phyloP scores from a whole-genome alignment of 2,113 vertebrate species.

The Mormyrus iriodes region DNA sequence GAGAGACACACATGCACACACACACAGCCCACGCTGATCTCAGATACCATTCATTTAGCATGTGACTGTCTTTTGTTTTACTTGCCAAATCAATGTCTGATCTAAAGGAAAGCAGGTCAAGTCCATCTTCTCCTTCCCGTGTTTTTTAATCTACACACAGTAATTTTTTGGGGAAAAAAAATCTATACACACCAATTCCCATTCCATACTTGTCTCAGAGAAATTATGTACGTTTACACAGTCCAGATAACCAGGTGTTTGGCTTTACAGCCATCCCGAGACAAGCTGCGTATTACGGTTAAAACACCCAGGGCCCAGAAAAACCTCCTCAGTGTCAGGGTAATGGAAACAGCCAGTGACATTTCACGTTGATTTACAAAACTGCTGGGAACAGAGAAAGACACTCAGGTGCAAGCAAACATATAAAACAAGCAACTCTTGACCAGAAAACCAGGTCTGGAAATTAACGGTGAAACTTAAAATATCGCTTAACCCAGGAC shows the following conservation, averaged over 20 bases:
- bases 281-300: not conserved
- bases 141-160: not conserved
- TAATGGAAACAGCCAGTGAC: not conserved
- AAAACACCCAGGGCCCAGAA: not conserved
- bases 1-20: too few relatives aligned
- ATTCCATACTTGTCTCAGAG: not conserved
- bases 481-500: not conserved
- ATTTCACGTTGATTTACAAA: not conserved
- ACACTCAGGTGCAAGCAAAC: not conserved
- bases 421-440: not conserved
- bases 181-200: not conserved
- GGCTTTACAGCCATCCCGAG: not conserved
- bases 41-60: not conserved
- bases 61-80: not conserved
- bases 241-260: not conserved
- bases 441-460: not conserved
- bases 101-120: not conserved
- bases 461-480: not conserved
- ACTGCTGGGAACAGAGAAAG: not conserved
- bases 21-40: not conserved
- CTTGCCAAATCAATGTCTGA: not conserved
- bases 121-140: not conserved
- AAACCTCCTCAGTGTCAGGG: not conserved
- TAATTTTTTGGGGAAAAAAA: not conserved
- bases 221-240: conserved; percentile 2